Evolutionary conservation across 2,888 invertebrate genomes (phyloP).

Genomic region (Hecatera dysodea): DNA sequence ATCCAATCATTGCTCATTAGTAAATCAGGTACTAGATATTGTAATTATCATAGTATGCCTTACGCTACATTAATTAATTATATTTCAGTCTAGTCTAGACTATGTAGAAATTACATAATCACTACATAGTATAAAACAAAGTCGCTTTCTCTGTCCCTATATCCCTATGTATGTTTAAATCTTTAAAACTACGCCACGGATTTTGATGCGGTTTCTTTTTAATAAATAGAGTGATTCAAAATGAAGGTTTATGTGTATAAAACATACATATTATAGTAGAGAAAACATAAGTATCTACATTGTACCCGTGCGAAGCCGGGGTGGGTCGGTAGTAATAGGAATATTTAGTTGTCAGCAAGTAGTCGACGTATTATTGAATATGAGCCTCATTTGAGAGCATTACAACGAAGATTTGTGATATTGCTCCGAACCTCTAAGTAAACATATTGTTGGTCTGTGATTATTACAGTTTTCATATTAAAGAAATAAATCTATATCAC

Average conservation of each 20-base stretch:
- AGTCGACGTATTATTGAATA: constrained; percentile 6
- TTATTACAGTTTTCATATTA: background rate
- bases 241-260: too few species aligned
- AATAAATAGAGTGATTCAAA: too few species aligned
- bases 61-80: constrained; percentile 10
- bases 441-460: background rate
- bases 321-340: too few species aligned
- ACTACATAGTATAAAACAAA: too few species aligned
- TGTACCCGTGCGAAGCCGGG: too few species aligned
- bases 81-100: constrained; percentile 22
- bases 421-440: background rate
- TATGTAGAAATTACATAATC: background rate
- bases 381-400: background rate
- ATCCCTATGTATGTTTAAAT: too few species aligned
- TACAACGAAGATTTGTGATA: background rate
- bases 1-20: background rate
- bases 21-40: background rate
- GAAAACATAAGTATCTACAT: too few species aligned
- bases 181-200: too few species aligned
- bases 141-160: too few species aligned
- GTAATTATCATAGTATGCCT: background rate
- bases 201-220: too few species aligned
- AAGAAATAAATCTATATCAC: too few species aligned
- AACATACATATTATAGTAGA: too few species aligned
- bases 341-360: constrained; percentile 37